phyloP scores from a whole-genome alignment of 2,113 vertebrate genomes.

The Mastomys coucha region DNA sequence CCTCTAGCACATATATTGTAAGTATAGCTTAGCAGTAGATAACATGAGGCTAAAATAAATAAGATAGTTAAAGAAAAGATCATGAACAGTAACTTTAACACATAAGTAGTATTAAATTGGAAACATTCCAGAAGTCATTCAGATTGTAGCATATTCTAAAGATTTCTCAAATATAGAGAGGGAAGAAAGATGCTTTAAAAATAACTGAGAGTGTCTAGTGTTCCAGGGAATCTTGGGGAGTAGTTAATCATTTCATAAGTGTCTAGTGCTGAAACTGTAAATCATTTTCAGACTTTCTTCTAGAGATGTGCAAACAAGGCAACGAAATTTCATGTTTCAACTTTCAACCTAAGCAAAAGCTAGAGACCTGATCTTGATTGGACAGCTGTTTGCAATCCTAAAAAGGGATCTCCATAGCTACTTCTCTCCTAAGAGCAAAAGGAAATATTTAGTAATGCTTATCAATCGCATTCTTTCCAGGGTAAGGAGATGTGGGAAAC shows the following conservation, averaged over 20 bases:
- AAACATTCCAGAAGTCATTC: neutral
- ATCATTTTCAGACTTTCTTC: conserved; percentile 52
- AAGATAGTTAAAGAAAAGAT: neutral
- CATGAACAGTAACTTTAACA: conserved; percentile 41
- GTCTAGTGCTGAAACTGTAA: conserved; percentile 50
- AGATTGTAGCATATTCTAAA: conserved; percentile 37
- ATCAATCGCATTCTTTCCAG: conserved; percentile 71
- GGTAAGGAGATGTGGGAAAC: conserved; percentile 57
- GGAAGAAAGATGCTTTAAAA: neutral
- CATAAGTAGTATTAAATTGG: neutral
- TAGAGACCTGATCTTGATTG: conserved; percentile 44
- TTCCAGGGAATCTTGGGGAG: conserved; percentile 24
- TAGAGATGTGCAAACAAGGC: conserved; percentile 43
- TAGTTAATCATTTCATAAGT: conserved; percentile 69
- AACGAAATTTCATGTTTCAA: conserved; percentile 62
- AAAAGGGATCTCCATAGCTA: conserved; percentile 52
- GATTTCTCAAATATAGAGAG: conserved; percentile 29
- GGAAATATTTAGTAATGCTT: conserved; percentile 63
- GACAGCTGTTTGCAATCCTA: conserved; percentile 62
- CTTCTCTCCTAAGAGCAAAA: neutral
- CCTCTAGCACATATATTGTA: neutral
- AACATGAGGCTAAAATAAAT: neutral
- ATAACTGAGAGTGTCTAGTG: neutral
- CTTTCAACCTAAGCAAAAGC: conserved; percentile 27
- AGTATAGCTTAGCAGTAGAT: neutral